A percentile compares a stretch with the other conserved stretches of the same genome.
phyloP scores from a whole-genome alignment of 2,113 vertebrate genomes.

The Indri indri region DNA sequence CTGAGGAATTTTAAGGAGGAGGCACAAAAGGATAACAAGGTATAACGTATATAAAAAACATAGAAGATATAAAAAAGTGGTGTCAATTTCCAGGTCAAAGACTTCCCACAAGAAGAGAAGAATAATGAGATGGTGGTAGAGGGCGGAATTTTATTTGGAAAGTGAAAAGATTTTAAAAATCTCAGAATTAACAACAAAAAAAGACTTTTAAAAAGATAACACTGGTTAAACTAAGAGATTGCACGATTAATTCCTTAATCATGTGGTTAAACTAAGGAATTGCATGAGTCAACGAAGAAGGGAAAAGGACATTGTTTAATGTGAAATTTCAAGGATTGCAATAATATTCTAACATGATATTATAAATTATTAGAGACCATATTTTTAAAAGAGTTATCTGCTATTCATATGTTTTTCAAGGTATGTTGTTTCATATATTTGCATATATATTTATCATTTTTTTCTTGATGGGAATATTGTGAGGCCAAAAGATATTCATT shows the following conservation, averaged over 20 bases:
- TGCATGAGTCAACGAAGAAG: neutral
- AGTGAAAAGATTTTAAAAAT: neutral
- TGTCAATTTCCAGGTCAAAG: neutral
- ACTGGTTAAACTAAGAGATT: neutral
- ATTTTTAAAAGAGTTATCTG: neutral
- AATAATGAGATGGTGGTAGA: accelerated
- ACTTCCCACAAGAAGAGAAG: neutral
- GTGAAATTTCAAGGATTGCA: neutral
- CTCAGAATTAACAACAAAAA: neutral
- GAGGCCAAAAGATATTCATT: neutral
- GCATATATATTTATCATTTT: neutral
- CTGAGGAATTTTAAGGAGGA: neutral
- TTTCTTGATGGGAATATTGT: neutral
- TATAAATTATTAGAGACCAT: neutral
- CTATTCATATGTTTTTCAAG: neutral
- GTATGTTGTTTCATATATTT: neutral
- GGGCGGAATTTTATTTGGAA: neutral
- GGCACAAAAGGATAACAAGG: neutral
- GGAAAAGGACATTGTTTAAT: neutral
- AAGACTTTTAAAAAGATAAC: neutral
- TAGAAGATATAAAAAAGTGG: neutral
- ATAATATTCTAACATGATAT: neutral
- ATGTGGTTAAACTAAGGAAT: neutral
- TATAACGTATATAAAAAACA: neutral
- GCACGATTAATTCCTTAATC: neutral